These are phyloP conservation scores for Natrix natrix DNA, from an alignment of 2,797 vertebrate genomes.

Conservation along the genomic window DNA sequence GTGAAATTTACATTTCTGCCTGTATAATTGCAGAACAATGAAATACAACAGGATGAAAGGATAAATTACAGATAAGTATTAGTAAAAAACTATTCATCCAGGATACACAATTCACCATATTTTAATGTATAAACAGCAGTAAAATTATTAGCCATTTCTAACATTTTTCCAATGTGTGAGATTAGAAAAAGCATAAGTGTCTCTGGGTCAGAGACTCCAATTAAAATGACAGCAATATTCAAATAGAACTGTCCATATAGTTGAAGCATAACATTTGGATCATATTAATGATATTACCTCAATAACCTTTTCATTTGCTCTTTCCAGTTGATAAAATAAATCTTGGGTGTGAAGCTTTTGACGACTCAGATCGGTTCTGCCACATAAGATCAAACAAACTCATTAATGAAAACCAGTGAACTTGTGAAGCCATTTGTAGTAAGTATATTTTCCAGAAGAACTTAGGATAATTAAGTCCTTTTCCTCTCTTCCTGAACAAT, in stretches of 20 bases:
- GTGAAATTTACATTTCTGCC: background rate
- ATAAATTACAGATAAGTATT: background rate
- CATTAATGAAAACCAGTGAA: constrained; percentile 42
- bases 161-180: background rate
- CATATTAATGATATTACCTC: constrained; percentile 78
- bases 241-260: constrained; percentile 24
- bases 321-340: constrained; percentile 83
- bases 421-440: background rate
- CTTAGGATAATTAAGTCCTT: background rate
- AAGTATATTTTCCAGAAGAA: constrained; percentile 12
- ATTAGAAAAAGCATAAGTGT: constrained; percentile 18
- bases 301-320: constrained; percentile 74
- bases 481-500: background rate
- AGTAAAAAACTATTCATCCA: constrained; percentile 13
- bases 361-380: constrained; percentile 84
- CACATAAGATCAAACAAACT: constrained; percentile 51
- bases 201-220: constrained; percentile 26
- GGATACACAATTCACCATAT: background rate
- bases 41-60: background rate
- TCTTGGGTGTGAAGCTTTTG: constrained; percentile 86
- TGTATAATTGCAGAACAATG: background rate
- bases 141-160: constrained; percentile 23
- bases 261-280: constrained; percentile 30
- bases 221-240: background rate
- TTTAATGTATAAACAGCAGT: constrained; percentile 15